Base-by-base conservation (phyloP, 2,888 invertebrate genomes). In the Caenorhabditis imperialis region DNA sequence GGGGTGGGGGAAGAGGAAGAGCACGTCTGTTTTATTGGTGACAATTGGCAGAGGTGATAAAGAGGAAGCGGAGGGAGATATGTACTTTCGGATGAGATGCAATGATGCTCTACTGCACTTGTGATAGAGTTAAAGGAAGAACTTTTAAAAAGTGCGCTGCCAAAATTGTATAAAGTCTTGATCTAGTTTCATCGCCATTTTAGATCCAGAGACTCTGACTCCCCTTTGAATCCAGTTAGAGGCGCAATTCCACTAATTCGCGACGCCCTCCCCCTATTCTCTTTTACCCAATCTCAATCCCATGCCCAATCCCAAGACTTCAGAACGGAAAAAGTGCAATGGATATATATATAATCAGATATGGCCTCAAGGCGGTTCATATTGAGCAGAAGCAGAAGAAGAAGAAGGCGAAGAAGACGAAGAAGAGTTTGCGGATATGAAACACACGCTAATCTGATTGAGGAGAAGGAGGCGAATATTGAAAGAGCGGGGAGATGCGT, bases 361-460 rank as follows among this genome's bases (percentile, higher is more conserved):
- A 65, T 65, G 65, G 55, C 62, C 55, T 40, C 27, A 55, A 50
- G 65, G 55, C 65, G 65, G 65, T 55, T 63, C 63, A 63, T 63
- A 63, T 63, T 53, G 62, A 4, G 38, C 6, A 42, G 18, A 37
- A 47, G n/a, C 22, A 23, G 8, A 25, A 47, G 14, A 47, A 47
- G 50, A 50, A 50, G 16, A 47, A 47, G 22, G 4, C 12, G 22
- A 40, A 10, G 40, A 25, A 25, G n/a, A n/a, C n/a, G 30, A 16
- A 27, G 23, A 51, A 65, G 65, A 65, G 65, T 55, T 55, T 54
- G 63, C 38, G 44, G 50, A 57, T 57, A 71, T 53, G 62, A 71
- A 62, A 70, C 70, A 70, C 55, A 48, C 61, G 61, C 70, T 70
- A 70, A 70, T 70, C 70, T 70, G 70, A 70, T 70, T 69, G 58